Percentiles rank a stretch among this genome's conserved stretches.
Evolutionary conservation across 2,888 invertebrate genomes (phyloP).

Genomic region (Melanophora roralis): DNA sequence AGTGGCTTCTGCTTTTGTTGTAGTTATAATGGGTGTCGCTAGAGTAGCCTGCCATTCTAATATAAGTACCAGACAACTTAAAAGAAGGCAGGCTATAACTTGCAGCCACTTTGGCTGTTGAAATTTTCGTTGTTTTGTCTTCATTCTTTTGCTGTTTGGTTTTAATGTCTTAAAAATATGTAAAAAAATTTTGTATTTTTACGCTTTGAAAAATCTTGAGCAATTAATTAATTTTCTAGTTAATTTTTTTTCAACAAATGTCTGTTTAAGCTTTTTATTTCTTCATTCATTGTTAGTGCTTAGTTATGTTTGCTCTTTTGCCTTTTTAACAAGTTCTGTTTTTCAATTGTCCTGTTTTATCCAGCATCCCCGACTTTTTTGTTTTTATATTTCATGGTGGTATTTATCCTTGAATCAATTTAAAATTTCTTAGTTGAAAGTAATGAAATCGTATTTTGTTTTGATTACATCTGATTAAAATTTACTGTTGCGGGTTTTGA

Average conservation of each 20-base stretch:
- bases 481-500: neutral
- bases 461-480: slow-evolving; percentile 17
- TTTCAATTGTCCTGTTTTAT: slow-evolving; percentile 1
- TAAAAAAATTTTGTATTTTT: slow-evolving; percentile 30
- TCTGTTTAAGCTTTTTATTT: slow-evolving; percentile 32
- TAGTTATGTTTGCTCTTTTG: neutral
- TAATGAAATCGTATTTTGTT: slow-evolving; percentile 40
- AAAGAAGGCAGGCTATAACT: slow-evolving; percentile 54
- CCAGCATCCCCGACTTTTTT: slow-evolving; percentile 5
- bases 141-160: slow-evolving; percentile 24
- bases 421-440: slow-evolving; percentile 3
- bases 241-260: slow-evolving; percentile 3
- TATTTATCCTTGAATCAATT: slow-evolving; percentile 36
- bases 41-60: slow-evolving; percentile 45
- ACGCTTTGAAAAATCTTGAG: slow-evolving; percentile 36
- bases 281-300: neutral
- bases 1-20: slow-evolving; percentile 5
- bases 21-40: slow-evolving; percentile 53
- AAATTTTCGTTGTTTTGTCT: slow-evolving; percentile 40
- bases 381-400: slow-evolving; percentile 2
- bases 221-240: too few relatives aligned
- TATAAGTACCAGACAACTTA: slow-evolving; percentile 49
- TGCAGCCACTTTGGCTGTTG: slow-evolving; percentile 56
- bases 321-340: neutral
- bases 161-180: neutral